A percentile compares a stretch with the other conserved stretches of the same genome.
phyloP scores from a whole-genome alignment of 1,140 invertebrate genomes.

The Hyposmocoma kahamanoa region DNA sequence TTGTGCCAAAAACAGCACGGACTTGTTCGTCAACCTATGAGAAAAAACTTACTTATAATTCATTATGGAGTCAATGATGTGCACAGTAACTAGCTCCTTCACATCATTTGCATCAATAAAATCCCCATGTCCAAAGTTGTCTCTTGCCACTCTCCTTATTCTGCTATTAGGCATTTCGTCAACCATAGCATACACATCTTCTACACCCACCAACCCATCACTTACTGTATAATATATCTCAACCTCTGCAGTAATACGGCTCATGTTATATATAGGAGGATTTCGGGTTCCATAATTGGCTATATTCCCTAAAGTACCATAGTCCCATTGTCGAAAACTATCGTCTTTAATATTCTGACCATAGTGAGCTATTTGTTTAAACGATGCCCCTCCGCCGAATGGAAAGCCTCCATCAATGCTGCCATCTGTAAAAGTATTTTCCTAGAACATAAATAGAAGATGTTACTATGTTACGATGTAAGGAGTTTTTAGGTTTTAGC shows the following conservation, averaged over 20 bases:
- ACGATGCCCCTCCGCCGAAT: slow-evolving; percentile 30
- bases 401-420: neutral
- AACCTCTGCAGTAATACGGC: slow-evolving; percentile 27
- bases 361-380: slow-evolving; percentile 52
- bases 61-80: slow-evolving; percentile 43
- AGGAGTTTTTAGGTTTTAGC: no score
- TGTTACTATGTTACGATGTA: no score
- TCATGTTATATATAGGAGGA: slow-evolving; percentile 40
- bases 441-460: no score
- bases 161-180: slow-evolving; percentile 34
- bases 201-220: slow-evolving; percentile 40
- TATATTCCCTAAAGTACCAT: slow-evolving; percentile 25
- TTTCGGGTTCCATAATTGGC: slow-evolving; percentile 23
- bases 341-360: slow-evolving; percentile 48
- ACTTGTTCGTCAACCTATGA: no score
- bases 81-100: slow-evolving; percentile 41
- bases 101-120: slow-evolving; percentile 33
- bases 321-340: slow-evolving; percentile 32
- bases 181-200: slow-evolving; percentile 49
- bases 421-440: no score
- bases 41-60: no score
- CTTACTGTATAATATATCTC: slow-evolving; percentile 50
- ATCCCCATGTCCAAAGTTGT: slow-evolving; percentile 37
- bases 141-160: slow-evolving; percentile 34
- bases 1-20: no score